Conservation (phyloP, 2,888 invertebrate species). For the Tetropium fuscum region DNA sequence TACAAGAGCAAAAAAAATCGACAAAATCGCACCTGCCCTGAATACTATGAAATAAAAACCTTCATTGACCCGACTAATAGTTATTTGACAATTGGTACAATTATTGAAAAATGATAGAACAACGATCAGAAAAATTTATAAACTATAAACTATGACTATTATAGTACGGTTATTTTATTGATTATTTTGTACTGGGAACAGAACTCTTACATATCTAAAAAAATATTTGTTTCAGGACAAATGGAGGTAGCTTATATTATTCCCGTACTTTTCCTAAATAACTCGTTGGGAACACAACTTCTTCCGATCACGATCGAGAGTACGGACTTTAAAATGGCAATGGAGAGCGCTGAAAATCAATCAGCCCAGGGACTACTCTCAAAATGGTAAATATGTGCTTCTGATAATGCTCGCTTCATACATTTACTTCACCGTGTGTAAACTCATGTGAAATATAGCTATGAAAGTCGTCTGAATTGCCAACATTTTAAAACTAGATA, state of each 20-base stretch:
- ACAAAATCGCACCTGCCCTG: too few species aligned
- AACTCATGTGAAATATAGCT: too few species aligned
- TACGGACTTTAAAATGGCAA: conserved; percentile 81
- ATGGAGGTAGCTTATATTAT: conserved; percentile 80
- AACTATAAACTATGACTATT: too few species aligned
- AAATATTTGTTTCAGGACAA: conserved; percentile 72
- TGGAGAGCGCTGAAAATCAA: conserved; percentile 75
- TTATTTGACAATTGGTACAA: too few species aligned
- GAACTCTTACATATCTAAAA: conserved; percentile 17
- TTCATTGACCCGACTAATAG: too few species aligned
- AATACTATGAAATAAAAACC: too few species aligned
- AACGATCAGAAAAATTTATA: too few species aligned
- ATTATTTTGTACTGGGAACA: neutral
- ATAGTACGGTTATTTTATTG: neutral
- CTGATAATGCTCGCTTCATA: neutral
- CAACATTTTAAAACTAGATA: too few species aligned
- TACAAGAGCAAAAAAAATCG: too few species aligned
- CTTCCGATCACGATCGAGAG: conserved; percentile 83
- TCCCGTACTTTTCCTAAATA: conserved; percentile 83
- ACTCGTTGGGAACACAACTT: conserved; percentile 81
- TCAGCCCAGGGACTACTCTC: conserved; percentile 72
- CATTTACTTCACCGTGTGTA: too few species aligned
- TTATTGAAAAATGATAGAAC: too few species aligned
- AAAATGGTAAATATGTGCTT: conserved; percentile 71
- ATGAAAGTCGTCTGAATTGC: too few species aligned